Evolutionary conservation across 1,140 invertebrate species (phyloP), one percentile per base, ranked within the genome.

Genomic region (Apolygus lucorum): DNA sequence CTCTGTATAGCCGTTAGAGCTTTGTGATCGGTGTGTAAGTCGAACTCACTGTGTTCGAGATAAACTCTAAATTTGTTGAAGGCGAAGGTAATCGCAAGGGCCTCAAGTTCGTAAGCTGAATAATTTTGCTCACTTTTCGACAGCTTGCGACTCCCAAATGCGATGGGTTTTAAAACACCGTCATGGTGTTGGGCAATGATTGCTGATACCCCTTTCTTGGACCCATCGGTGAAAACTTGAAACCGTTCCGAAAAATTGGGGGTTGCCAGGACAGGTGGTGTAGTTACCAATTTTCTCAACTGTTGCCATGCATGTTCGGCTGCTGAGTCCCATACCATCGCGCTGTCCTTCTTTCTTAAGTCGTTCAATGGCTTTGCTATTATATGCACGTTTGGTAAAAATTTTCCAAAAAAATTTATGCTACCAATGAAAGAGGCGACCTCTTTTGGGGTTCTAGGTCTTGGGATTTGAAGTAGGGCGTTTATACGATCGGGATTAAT

Each of bases 381-480:
- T 8, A 29, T 13, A 26, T 17, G 2, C 22, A 29, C 13, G 28
- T 8, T 64, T 28, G 14, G 63, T 2, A 29, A 26, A 17, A 29
- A 64, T 13, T 64, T 28, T 26, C n/a, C 11, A 29, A 64, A 64
- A 29, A 64, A 64, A 64, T 28, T 64, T 24, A 64, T 13, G 28
- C 25, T 28, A 25, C 63, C 63, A 4, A 64, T 4, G 26, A n/a
- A 64, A 64, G 25, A 27, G 21, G 24, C 63, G 8, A 64, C 27
- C 13, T 64, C 22, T 64, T 64, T 64, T 11, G 24, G 63, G 24
- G 63, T 64, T 64, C 11, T 2, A 26, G 73, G 72, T 11, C 49
- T 24, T 1, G 72, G 72, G 24, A 73, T 71, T 17, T 72, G 28
- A 1, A 21, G 26, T 11, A 73, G 28, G 21, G 68, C 72, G 4